A percentile compares a stretch with the other conserved stretches of the same genome.
Evolutionary conservation across 2,888 invertebrate species (phyloP).

Genomic region (Drosophila antonietae): DNA sequence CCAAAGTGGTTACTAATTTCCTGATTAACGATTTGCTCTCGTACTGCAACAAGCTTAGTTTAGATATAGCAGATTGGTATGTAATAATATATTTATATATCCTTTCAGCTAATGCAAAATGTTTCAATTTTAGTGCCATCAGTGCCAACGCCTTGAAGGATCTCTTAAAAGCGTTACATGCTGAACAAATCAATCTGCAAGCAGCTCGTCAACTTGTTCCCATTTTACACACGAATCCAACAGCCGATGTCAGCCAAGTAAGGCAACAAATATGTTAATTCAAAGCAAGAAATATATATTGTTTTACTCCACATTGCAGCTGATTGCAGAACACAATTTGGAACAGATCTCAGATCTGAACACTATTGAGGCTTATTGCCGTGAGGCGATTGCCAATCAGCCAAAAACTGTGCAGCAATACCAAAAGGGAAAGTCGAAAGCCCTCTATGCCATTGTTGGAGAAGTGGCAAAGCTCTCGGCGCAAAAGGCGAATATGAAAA

Average conservation of each 20-base stretch:
- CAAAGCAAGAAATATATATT: neutral
- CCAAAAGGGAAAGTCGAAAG: slow-evolving; percentile 89
- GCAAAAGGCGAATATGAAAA: slow-evolving; percentile 89
- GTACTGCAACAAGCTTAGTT: slow-evolving; percentile 88
- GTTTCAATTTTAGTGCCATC: slow-evolving; percentile 70
- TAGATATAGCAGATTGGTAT: slow-evolving; percentile 87
- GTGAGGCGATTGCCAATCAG: slow-evolving; percentile 87
- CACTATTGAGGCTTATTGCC: slow-evolving; percentile 87
- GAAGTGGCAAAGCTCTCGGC: slow-evolving; percentile 87
- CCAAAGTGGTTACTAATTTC: slow-evolving; percentile 88
- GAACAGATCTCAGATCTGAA: slow-evolving; percentile 87
- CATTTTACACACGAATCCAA: slow-evolving; percentile 84
- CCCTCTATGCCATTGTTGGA: slow-evolving; percentile 88
- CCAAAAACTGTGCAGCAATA: slow-evolving; percentile 88
- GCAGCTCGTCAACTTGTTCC: slow-evolving; percentile 86
- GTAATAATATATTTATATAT: neutral
- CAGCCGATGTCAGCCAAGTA: slow-evolving; percentile 82
- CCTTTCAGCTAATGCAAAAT: accelerated
- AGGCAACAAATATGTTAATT: neutral
- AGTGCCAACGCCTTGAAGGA: slow-evolving; percentile 87
- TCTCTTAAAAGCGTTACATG: slow-evolving; percentile 87
- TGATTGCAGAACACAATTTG: slow-evolving; percentile 88
- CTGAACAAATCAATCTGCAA: slow-evolving; percentile 87
- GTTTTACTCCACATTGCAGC: slow-evolving; percentile 67
- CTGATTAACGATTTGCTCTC: slow-evolving; percentile 89